Evolutionary conservation across 2,888 invertebrate species (phyloP).

Genomic region (Lithophane semibrunnea): DNA sequence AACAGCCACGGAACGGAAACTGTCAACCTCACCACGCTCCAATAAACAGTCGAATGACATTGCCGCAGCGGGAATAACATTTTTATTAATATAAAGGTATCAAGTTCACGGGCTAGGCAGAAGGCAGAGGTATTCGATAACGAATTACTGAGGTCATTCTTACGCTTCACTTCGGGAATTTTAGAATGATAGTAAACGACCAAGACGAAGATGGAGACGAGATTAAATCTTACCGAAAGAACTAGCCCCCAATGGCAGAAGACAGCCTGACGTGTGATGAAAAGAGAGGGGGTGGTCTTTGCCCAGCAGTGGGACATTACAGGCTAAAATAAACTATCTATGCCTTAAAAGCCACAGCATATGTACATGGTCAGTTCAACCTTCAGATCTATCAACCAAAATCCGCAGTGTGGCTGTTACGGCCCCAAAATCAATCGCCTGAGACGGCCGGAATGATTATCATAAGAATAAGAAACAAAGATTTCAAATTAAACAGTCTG

Average conservation of each 20-base stretch:
- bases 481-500: background rate
- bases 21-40: constrained; percentile 67
- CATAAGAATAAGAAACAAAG: background rate
- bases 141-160: constrained; percentile 5
- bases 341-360: background rate
- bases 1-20: constrained; percentile 54
- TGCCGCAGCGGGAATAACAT: constrained; percentile 36
- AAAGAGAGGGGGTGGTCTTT: background rate
- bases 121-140: constrained; percentile 21
- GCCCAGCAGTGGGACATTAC: background rate
- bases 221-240: background rate
- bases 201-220: too few relatives aligned
- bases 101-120: constrained; percentile 61
- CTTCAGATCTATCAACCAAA: background rate
- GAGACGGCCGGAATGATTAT: background rate
- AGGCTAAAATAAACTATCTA: background rate
- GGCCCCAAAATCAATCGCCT: background rate
- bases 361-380: background rate
- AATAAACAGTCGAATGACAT: constrained; percentile 67
- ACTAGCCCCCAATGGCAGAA: background rate
- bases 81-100: constrained; percentile 47
- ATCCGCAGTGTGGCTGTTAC: background rate
- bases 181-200: background rate
- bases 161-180: background rate
- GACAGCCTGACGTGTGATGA: background rate